Base-by-base conservation (phyloP, 2,888 invertebrate species). In the Caradrina kadenii region DNA sequence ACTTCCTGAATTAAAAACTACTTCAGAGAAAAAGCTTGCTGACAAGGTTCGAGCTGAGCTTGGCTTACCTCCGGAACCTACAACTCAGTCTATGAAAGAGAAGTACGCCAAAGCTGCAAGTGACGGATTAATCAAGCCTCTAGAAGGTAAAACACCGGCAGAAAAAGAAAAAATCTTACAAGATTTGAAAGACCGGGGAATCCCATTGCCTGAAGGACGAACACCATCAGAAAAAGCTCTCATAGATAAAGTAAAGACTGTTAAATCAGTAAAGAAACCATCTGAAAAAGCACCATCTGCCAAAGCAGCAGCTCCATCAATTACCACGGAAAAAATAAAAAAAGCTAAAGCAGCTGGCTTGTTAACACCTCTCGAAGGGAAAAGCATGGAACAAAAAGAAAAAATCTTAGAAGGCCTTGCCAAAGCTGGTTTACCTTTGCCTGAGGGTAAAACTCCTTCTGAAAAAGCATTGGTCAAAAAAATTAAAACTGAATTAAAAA, bases 51-150 rank as follows among this genome's bases (percentile, higher is more conserved):
- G 84, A 22, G 55, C 65, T 31, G 87, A 88, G 10, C 17, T 88
- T 17, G 87, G 87, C n/a, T 65, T 89, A 6, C 88, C 88, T 1
- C 82, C 87, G 7, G 83, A 83, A 76, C 87, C 89, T 0, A 81
- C 80, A 66, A 76, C 84, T 13, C 17, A 73, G 10, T 35, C 2
- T 39, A 86, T 54, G 79, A 81, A 58, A 85, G 85, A 49, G 60
- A 84, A 75, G 59, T 79, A 72, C 42, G 61, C 64, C 13, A 79
- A 83, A 76, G 86, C 86, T 0, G 73, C 80, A 69, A 81, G 72
- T 6, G 81, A 68, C 0, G 88, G 88, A 3, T 19, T 84, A 8
- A 8, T 86, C 0, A 55, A 68, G 1, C 85, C 86, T 0, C 61
- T 86, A 17, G 80, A 84, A 72, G 85, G 85, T 1, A 85, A 86